phyloP scores from a whole-genome alignment of 2,888 invertebrate genomes.

The Acronicta leporina region DNA sequence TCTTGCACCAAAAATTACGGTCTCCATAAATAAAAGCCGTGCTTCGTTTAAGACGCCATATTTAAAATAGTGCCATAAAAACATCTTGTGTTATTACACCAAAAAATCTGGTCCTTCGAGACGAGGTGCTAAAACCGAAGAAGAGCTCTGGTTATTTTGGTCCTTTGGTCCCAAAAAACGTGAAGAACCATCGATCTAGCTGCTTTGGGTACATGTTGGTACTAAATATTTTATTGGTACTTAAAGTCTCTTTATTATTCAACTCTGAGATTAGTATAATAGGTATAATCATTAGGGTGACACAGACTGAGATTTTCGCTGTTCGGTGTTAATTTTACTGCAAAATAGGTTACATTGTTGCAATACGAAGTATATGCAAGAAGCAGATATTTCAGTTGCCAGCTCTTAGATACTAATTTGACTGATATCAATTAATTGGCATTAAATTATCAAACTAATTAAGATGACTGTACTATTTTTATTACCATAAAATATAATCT shows the following conservation, averaged over 20 bases:
- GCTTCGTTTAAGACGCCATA: conserved; percentile 77
- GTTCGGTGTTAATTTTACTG: conserved; percentile 49
- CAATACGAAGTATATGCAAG: conserved; percentile 24
- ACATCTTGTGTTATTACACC: conserved; percentile 71
- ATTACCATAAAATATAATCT: conserved; percentile 22
- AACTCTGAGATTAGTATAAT: conserved; percentile 83
- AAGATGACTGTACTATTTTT: conserved; percentile 22
- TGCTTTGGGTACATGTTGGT: conserved; percentile 73
- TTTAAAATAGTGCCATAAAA: conserved; percentile 87
- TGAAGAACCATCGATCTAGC: conserved; percentile 75
- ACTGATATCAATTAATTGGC: neutral
- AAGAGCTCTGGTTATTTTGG: conserved; percentile 64
- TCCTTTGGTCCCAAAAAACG: conserved; percentile 70
- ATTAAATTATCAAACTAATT: conserved; percentile 22
- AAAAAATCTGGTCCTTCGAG: conserved; percentile 43
- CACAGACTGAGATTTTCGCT: conserved; percentile 70
- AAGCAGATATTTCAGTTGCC: conserved; percentile 11
- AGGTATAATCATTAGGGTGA: conserved; percentile 81
- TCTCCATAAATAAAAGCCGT: conserved; percentile 76
- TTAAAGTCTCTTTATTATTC: conserved; percentile 84
- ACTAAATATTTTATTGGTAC: conserved; percentile 87
- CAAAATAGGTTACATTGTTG: conserved; percentile 43
- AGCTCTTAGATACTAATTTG: conserved; percentile 24
- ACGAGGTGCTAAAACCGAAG: neutral
- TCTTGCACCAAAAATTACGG: conserved; percentile 83